phyloP scores from a whole-genome alignment of 2,797 vertebrate species.

The Trematomus bernacchii region DNA sequence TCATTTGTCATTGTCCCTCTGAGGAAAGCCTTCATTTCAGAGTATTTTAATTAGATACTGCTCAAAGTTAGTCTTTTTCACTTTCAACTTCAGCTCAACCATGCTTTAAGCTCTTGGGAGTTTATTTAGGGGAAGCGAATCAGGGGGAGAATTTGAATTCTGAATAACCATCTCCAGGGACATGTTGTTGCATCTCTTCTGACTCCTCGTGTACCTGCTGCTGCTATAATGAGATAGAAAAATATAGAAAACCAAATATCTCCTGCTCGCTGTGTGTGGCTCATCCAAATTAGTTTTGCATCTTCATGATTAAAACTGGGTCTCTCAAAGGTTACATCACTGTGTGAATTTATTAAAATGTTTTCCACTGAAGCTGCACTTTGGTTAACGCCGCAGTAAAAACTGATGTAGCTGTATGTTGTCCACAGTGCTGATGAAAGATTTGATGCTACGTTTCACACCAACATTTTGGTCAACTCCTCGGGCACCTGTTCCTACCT shows the following conservation, averaged over 20 bases:
- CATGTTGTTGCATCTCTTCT: constrained; percentile 5
- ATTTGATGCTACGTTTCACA: constrained; percentile 93
- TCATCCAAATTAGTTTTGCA: constrained; percentile 11
- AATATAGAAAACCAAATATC: constrained; percentile 15
- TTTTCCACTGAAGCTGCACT: constrained; percentile 21
- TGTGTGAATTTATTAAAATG: constrained; percentile 11
- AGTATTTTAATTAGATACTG: constrained; percentile 26
- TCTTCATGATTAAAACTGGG: background rate
- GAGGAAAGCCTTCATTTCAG: constrained; percentile 36
- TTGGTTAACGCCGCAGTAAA: constrained; percentile 4
- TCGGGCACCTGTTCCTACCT: constrained; percentile 90
- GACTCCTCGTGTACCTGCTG: constrained; percentile 36
- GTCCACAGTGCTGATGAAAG: constrained; percentile 91
- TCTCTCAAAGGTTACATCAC: constrained; percentile 9
- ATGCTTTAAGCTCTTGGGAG: constrained; percentile 25
- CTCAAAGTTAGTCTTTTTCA: constrained; percentile 1
- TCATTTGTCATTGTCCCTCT: constrained; percentile 55
- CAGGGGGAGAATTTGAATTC: constrained; percentile 31
- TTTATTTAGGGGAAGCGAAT: constrained; percentile 39
- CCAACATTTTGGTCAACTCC: constrained; percentile 92
- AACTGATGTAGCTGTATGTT: constrained; percentile 32
- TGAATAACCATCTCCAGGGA: constrained; percentile 47
- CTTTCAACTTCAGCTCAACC: constrained; percentile 53
- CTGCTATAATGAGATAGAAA: constrained; percentile 23
- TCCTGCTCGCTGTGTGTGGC: background rate